Base-by-base conservation (phyloP, 2,888 invertebrate species). In the Chrysolina haemoptera region DNA sequence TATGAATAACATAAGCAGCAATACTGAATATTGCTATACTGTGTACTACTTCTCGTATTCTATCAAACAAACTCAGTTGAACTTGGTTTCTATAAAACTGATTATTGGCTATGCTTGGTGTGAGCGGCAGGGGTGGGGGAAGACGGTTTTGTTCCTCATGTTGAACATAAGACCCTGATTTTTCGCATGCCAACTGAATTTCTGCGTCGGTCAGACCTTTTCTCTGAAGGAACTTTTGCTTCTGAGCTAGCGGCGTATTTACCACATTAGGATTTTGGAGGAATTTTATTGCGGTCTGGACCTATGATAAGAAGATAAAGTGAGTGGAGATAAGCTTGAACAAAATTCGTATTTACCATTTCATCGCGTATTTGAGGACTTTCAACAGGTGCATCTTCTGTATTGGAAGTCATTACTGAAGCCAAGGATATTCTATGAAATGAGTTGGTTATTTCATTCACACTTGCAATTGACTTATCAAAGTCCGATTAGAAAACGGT, bases 271-370 rank as follows among this genome's bases (percentile, higher is more conserved):
- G 94, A 89, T 96, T 96, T 86, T 93, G 92, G 68, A 97, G 89
- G 89, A 97, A 97, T 84, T 94, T 95, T 3, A 96, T 92, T 6
- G 96, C 96, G 14, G 96, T 96, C 80, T 92, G 91, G 76, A 96
- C 92, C 96, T 96, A 14, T 86, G 27, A 89, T 87, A 74, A 78
- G 63, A 63, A 48, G n/a, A 53, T 41, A 27, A 68, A 1, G 43
- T 62, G 16, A 48, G 3, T 16, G 22, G 14, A 55, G 40, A 41
- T 65, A 64, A n/a, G 12, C 18, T 64, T 63, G 6, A 16, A 27
- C n/a, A 62, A 35, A 48, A 20, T 27, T 67, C 20, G 35, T 68
- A 73, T 62, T 74, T 74, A 79, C 79, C 79, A 79, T 78, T 53
- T 79, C 78, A 43, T 79, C 78, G 40, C 79, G 68, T 69, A 79